These are phyloP conservation scores for Pseudopodoces humilis DNA, from an alignment of 2,113 vertebrate genomes.

Conservation along the genomic window DNA sequence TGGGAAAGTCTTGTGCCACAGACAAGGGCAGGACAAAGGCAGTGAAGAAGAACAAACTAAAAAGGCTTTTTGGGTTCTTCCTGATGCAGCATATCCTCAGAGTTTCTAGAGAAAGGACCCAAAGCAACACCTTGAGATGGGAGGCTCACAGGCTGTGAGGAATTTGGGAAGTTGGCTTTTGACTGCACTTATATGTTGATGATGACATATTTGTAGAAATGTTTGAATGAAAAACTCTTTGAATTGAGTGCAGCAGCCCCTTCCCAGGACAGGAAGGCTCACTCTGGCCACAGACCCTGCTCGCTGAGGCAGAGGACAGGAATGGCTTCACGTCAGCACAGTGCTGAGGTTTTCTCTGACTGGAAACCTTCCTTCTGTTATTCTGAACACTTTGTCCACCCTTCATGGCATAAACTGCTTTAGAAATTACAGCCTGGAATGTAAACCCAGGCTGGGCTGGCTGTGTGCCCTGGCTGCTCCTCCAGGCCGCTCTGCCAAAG, in stretches of 20 bases:
- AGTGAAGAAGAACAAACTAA: background rate
- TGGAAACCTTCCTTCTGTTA: constrained; percentile 34
- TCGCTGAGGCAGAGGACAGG: background rate
- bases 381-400: constrained; percentile 60
- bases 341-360: background rate
- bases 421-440: constrained; percentile 50
- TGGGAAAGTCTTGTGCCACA: background rate
- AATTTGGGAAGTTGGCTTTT: background rate
- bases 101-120: background rate
- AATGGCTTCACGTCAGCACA: background rate
- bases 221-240: background rate
- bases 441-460: constrained; percentile 27
- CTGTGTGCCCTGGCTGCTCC: constrained; percentile 22
- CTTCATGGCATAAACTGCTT: constrained; percentile 11
- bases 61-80: background rate
- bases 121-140: background rate
- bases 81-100: background rate
- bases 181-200: background rate
- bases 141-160: background rate
- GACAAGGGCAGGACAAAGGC: background rate
- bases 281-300: accelerated
- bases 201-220: background rate
- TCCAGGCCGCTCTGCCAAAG: background rate
- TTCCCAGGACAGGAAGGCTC: background rate
- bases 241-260: background rate